Evolutionary conservation across 1,140 invertebrate species (phyloP), one percentile per base, ranked within the genome.

Genomic region (Scylla paramamosain): DNA sequence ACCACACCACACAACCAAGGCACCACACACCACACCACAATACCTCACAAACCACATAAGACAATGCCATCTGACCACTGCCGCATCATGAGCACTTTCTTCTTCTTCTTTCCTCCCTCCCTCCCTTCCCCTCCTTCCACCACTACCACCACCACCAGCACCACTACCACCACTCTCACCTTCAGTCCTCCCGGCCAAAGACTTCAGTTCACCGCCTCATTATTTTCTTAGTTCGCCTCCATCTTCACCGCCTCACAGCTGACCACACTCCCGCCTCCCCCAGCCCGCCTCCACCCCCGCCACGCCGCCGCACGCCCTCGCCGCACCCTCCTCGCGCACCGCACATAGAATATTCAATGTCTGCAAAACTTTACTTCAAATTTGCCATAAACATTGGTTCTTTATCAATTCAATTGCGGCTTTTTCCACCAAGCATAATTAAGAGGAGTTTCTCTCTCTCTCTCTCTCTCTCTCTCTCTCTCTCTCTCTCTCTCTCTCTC

Each of bases 171-270:
- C 91, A 39, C 77, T 16, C 2, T 6, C 67, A 92, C 31, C 91
- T 25, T 28, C 14, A 82, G 14, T 29, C 45, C 1, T 67, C 10
- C 4, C 2, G n/a, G 12, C 91, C 59, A 92, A 52, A 39, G 46
- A 28, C 89, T 59, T 25, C n/a, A 28, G 32, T 90, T 46, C 48
- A 48, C 32, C 48, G 20, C 87, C 86, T 39, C 86, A 39, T 91
- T 67, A 67, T 59, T 59, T 91, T 91, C 90, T 67, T 67, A 32
- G 29, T 91, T 59, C 67, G 4, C 20, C 59, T 92, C 82, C 31
- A 31, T 82, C 59, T 77, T 82, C 77, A 82, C 29, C 59, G n/a
- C 67, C 91, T 32, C 31, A 82, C 91, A 39, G 28, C 39, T 92
- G 31, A 82, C 31, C 59, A 92, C 77, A 46, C 48, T 89, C 32